Percentiles rank a stretch among this genome's conserved stretches.
Evolutionary conservation across 1,140 invertebrate genomes (phyloP).

Genomic region (Notospermus geniculatus): DNA sequence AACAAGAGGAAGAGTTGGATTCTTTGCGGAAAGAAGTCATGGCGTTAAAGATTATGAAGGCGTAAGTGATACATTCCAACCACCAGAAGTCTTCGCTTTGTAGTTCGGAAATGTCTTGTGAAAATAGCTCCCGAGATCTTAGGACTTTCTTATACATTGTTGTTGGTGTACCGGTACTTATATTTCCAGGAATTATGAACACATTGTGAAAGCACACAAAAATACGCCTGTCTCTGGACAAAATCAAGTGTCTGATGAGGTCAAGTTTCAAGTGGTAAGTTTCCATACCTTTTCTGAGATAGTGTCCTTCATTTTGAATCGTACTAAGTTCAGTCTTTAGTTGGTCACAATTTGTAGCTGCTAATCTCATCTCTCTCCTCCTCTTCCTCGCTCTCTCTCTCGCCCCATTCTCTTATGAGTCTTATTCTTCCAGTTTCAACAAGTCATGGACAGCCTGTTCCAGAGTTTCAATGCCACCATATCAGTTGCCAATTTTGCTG

Average conservation of each 20-base stretch:
- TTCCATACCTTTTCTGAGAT: background rate
- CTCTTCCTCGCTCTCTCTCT: no score
- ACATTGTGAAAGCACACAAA: conserved; percentile 93
- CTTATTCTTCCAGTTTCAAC: conserved; percentile 76
- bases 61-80: conserved; percentile 37
- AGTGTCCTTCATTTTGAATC: no score
- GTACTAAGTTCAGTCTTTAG: no score
- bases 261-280: conserved; percentile 92
- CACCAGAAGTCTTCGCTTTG: no score
- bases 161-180: background rate
- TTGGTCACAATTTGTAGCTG: no score
- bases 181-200: conserved; percentile 83
- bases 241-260: conserved; percentile 85
- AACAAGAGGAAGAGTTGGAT: conserved; percentile 89
- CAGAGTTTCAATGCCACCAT: conserved; percentile 81
- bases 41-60: conserved; percentile 76
- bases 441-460: conserved; percentile 91
- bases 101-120: no score
- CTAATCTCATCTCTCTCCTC: no score
- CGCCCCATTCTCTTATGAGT: conserved; percentile 1
- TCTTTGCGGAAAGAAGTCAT: conserved; percentile 92
- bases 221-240: conserved; percentile 84
- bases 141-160: no score
- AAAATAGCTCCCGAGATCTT: no score
- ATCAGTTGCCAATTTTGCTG: conserved; percentile 86